These are phyloP conservation scores for Heterodera filipjevi DNA, from an alignment of 2,888 invertebrate genomes.

Conservation along the genomic window DNA sequence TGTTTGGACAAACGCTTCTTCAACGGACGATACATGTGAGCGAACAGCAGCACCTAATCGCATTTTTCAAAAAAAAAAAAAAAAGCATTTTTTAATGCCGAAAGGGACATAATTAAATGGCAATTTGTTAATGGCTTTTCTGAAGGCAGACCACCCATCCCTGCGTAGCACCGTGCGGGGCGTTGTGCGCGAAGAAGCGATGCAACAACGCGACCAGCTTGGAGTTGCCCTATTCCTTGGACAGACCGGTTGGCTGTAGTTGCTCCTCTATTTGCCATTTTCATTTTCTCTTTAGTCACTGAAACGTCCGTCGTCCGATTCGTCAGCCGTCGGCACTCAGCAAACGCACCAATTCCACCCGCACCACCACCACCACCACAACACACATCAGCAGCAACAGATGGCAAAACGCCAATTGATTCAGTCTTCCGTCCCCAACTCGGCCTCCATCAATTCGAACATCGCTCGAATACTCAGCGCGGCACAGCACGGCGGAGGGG, in stretches of 20 bases:
- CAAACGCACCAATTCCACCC: background rate
- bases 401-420: constrained; percentile 7
- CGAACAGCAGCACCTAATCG: background rate
- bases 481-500: constrained; percentile 8
- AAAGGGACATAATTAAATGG: background rate
- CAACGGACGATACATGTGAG: constrained; percentile 61
- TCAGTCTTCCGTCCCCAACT: background rate
- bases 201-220: constrained; percentile 63
- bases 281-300: constrained; percentile 8
- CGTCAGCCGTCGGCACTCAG: background rate
- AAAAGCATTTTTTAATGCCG: background rate
- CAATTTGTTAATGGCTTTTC: background rate
- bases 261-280: background rate
- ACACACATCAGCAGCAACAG: background rate
- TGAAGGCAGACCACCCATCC: constrained; percentile 6
- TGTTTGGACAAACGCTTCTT: constrained; percentile 64
- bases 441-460: constrained; percentile 19
- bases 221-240: constrained; percentile 47
- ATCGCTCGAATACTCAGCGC: constrained; percentile 26
- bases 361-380: background rate
- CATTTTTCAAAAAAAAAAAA: background rate
- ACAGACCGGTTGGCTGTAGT: background rate
- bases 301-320: constrained; percentile 23
- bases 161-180: constrained; percentile 49
- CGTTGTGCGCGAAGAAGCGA: constrained; percentile 65